A percentile compares a stretch with the other conserved stretches of the same genome.
These are phyloP conservation scores for Python bivittatus DNA, from an alignment of 2,113 vertebrate species.

Conservation along the genomic window DNA sequence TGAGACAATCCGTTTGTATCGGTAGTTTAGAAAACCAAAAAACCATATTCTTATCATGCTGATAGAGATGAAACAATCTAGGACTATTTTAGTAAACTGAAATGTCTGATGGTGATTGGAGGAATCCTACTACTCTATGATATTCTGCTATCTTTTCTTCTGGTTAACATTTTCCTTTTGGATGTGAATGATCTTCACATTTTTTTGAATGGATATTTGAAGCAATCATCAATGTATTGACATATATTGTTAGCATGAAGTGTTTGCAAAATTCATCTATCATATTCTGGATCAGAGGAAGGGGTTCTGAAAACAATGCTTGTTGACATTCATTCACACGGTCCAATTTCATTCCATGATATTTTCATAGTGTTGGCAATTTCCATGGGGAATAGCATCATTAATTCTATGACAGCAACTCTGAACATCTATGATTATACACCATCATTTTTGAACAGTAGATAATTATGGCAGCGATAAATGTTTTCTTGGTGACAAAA, in stretches of 20 bases:
- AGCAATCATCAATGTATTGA: background rate
- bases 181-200: background rate
- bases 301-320: background rate
- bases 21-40: background rate
- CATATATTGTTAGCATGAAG: background rate
- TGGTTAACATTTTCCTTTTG: background rate
- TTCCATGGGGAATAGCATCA: background rate
- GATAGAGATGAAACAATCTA: background rate
- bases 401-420: slow-evolving; percentile 22
- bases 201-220: background rate
- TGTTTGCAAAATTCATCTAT: background rate
- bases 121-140: background rate
- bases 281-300: background rate
- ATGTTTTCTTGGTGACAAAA: slow-evolving; percentile 27
- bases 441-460: background rate
- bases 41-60: background rate
- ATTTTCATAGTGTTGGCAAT: background rate
- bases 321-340: background rate
- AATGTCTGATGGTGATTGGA: background rate
- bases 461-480: slow-evolving; percentile 8
- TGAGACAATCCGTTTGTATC: no score
- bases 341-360: background rate
- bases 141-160: background rate
- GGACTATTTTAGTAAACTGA: background rate
- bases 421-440: background rate